phyloP scores from a whole-genome alignment of 2,888 invertebrate genomes.

The Pollenia angustigena region DNA sequence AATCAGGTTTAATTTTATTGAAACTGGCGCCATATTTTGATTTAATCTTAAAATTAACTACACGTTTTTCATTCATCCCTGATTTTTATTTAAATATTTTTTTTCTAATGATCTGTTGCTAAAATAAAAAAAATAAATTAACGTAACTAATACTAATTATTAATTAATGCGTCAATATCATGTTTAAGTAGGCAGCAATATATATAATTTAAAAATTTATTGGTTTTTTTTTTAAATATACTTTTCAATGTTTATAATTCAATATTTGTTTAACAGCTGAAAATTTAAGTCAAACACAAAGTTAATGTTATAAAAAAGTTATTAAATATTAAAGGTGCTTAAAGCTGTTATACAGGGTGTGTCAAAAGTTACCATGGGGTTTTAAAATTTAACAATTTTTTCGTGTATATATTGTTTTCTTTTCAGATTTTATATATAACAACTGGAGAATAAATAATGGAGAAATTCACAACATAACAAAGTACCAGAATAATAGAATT shows the following conservation, averaged over 20 bases:
- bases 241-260: neutral
- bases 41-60: neutral
- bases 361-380: too few relatives aligned
- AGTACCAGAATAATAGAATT: too few relatives aligned
- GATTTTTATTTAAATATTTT: neutral
- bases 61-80: neutral
- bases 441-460: too few relatives aligned
- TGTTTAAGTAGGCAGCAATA: neutral
- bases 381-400: too few relatives aligned
- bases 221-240: neutral
- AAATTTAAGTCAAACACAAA: neutral
- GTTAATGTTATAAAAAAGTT: neutral
- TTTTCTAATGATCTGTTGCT: too few relatives aligned
- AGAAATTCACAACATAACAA: too few relatives aligned
- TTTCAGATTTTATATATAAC: too few relatives aligned
- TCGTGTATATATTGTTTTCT: too few relatives aligned
- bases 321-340: slow-evolving; percentile 4
- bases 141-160: too few relatives aligned
- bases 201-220: slow-evolving; percentile 5
- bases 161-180: neutral
- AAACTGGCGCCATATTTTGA: slow-evolving; percentile 7
- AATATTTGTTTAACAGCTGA: slow-evolving; percentile 3
- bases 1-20: neutral
- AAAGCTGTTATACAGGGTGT: neutral
- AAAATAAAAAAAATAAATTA: neutral